Evolutionary conservation across 2,113 vertebrate species (phyloP).

Genomic region (Ophthalmolycus amberensis): DNA sequence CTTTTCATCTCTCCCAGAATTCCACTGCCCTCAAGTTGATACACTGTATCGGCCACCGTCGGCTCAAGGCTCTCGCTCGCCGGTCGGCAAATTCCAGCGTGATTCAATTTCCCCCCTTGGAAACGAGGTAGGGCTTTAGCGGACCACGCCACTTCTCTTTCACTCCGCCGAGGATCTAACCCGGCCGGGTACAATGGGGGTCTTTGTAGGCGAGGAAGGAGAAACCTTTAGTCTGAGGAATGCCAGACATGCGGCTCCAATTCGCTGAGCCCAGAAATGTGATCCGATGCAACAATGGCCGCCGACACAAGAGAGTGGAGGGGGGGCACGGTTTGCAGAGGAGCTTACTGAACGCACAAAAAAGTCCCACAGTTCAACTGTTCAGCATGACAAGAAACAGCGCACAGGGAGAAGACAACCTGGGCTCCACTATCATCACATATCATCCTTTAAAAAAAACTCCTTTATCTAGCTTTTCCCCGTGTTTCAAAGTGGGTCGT

Average conservation of each 20-base stretch:
- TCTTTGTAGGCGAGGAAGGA: constrained; percentile 79
- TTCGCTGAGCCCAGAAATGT: constrained; percentile 76
- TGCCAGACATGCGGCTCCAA: constrained; percentile 81
- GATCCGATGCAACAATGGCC: constrained; percentile 74
- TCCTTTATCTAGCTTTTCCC: background rate
- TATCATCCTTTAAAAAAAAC: background rate
- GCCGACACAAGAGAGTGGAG: constrained; percentile 39
- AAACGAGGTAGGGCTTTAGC: constrained; percentile 61
- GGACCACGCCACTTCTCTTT: constrained; percentile 58
- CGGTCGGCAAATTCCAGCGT: constrained; percentile 48
- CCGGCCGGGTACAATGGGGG: constrained; percentile 69
- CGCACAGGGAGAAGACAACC: constrained; percentile 29
- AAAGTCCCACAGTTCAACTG: constrained; percentile 41
- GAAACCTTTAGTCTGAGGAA: constrained; percentile 82
- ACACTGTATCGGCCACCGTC: background rate
- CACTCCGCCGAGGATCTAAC: constrained; percentile 37
- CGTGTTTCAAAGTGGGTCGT: constrained; percentile 50
- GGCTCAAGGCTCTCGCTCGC: constrained; percentile 7
- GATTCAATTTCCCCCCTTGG: constrained; percentile 54
- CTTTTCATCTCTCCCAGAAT: constrained; percentile 28
- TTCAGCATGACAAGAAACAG: constrained; percentile 12
- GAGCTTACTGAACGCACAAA: constrained; percentile 41
- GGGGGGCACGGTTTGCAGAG: constrained; percentile 27
- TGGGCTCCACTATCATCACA: background rate
- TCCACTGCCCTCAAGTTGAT: constrained; percentile 7